A percentile compares a stretch with the other conserved stretches of the same genome.
Conservation (phyloP, 2,113 vertebrate species). For the Silurus asotus region DNA sequence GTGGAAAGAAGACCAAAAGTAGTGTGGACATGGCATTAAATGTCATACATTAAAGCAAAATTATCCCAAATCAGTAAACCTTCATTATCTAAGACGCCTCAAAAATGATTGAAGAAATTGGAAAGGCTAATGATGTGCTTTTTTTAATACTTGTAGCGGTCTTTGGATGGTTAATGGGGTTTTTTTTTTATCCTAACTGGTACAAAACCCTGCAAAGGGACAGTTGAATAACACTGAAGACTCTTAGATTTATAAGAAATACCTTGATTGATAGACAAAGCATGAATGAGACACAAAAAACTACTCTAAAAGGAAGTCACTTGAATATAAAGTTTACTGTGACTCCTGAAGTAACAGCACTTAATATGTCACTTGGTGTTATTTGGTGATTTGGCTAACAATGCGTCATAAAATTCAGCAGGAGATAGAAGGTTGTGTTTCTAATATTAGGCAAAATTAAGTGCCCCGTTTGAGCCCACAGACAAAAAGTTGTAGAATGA, state of each 20-base stretch:
- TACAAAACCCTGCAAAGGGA: not conserved
- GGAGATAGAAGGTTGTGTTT: constrained; percentile 4
- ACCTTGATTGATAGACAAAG: not conserved
- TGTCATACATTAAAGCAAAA: not conserved
- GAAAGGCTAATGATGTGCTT: not conserved
- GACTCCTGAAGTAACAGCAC: not conserved
- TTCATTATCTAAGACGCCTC: not conserved
- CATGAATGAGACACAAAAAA: not conserved
- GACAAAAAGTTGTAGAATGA: constrained; percentile 28
- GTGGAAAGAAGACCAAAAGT: too few relatives aligned
- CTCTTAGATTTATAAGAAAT: not conserved
- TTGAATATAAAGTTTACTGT: not conserved
- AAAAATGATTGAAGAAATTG: not conserved
- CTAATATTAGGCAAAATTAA: constrained; percentile 5
- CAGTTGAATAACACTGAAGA: not conserved
- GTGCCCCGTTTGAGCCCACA: constrained; percentile 16
- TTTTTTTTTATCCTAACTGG: not conserved
- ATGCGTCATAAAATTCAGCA: constrained; percentile 28
- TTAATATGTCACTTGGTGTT: constrained; percentile 11
- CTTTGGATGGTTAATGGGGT: not conserved
- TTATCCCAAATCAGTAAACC: not conserved
- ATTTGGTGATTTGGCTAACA: constrained; percentile 10
- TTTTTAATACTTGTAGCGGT: not conserved
- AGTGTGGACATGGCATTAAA: too few relatives aligned
- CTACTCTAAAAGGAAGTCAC: not conserved